Base-by-base conservation (phyloP, 2,113 vertebrate species). In the Pogona vitticeps region DNA sequence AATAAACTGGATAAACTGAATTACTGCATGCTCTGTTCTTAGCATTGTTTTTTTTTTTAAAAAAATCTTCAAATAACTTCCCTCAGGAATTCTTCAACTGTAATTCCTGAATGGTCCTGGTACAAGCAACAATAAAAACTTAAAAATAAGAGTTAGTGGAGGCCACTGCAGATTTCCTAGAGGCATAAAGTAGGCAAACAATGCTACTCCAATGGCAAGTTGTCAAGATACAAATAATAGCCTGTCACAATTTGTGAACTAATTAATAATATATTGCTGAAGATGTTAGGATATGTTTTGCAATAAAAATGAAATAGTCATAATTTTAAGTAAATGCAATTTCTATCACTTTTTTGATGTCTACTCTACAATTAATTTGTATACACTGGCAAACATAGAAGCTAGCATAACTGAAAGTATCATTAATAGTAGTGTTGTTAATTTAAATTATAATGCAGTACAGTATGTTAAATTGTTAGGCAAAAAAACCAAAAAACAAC, bases 281-380 rank as follows among this genome's bases (percentile, higher is more conserved):
- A 80, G 2, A 0, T 80, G 70, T 67, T 5, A 89, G 88, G 91
- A 88, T 59, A 28, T 88, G 77, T 89, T 89, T 12, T n/a, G 70
- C 90, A 92, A 93, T 88, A 93, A 91, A 90, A 56, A 79, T 86
- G 73, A 92, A 95, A 83, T 90, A 89, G 84, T 23, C 75, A 33
- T 28, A 70, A 2, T 20, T 86, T 1, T 83, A 81, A 63, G 89
- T 76, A 89, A 78, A 91, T 83, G 81, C 38, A 56, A 14, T 23
- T 80, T 88, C 84, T 76, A 84, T 31, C 33, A 84, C 18, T 31
- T 85, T 92, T 26, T 92, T 87, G 3, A 4, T 88, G 72, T 90
- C 52, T 85, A 86, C n/a, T 7, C 67, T 92, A 67, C 80, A 92
- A 89, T 86, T 90, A 88, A 63, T 83, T 90, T 42, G 81, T 15